phyloP scores from a whole-genome alignment of 2,888 invertebrate genomes.

The Sialis fuliginosa region DNA sequence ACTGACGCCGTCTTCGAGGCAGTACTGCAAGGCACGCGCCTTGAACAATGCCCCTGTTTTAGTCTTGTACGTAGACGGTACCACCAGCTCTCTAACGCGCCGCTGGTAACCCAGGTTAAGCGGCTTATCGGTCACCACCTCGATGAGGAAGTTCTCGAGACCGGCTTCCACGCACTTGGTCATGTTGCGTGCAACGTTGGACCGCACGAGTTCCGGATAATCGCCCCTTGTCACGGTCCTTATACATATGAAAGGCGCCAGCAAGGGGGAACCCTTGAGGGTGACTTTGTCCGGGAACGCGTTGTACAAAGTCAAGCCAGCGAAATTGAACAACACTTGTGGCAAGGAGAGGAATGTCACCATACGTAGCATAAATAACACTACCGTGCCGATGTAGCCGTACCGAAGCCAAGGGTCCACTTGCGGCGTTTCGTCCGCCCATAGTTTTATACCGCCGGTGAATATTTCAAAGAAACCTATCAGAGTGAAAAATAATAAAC shows the following conservation, averaged over 20 bases:
- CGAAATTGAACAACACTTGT: slow-evolving; percentile 75
- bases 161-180: slow-evolving; percentile 77
- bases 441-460: slow-evolving; percentile 28
- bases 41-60: slow-evolving; percentile 88
- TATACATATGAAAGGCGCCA: slow-evolving; percentile 89
- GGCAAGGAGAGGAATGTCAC: slow-evolving; percentile 75
- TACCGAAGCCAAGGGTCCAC: slow-evolving; percentile 71
- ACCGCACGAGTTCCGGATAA: slow-evolving; percentile 76
- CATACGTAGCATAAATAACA: slow-evolving; percentile 60
- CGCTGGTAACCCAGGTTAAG: slow-evolving; percentile 60
- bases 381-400: slow-evolving; percentile 53
- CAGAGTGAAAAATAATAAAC: slow-evolving; percentile 51
- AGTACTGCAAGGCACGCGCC: slow-evolving; percentile 87
- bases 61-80: slow-evolving; percentile 71
- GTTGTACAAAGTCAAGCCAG: slow-evolving; percentile 77
- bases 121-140: slow-evolving; percentile 87
- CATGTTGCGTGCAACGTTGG: slow-evolving; percentile 74
- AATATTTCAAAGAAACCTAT: slow-evolving; percentile 52
- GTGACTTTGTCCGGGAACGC: slow-evolving; percentile 86
- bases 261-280: slow-evolving; percentile 72
- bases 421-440: slow-evolving; percentile 30
- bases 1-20: slow-evolving; percentile 80
- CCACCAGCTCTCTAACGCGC: slow-evolving; percentile 72
- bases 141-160: slow-evolving; percentile 86
- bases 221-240: slow-evolving; percentile 89